Conservation (phyloP, 2,888 invertebrate species). For the Leptinotarsa juncta region DNA sequence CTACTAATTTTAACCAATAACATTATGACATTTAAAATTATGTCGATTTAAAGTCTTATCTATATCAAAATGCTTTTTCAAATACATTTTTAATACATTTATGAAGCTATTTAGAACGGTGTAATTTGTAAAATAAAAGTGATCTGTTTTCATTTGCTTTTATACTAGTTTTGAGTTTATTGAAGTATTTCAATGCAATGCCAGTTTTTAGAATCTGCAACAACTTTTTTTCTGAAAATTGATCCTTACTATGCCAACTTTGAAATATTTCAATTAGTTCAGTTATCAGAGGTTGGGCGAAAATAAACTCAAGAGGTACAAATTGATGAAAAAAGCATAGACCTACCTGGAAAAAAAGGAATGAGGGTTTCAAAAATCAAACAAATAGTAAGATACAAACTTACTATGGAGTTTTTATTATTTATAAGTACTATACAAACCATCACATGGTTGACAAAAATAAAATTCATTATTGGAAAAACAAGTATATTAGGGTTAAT, state of each 20-base stretch:
- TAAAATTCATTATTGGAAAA: conserved; percentile 29
- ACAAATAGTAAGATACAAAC: too few species aligned
- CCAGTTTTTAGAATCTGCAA: too few species aligned
- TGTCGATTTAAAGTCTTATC: not conserved
- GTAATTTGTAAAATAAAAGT: conserved; percentile 9
- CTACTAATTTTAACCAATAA: conserved; percentile 3
- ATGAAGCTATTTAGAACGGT: not conserved
- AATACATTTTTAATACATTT: conserved; percentile 13
- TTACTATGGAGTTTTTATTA: conserved; percentile 40
- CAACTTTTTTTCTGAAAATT: too few species aligned
- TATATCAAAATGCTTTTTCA: conserved; percentile 15
- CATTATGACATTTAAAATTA: not conserved
- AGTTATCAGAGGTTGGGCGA: too few species aligned
- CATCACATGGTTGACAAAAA: conserved; percentile 40
- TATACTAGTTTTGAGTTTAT: not conserved
- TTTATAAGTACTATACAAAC: conserved; percentile 46
- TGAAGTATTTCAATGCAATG: not conserved
- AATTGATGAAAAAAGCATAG: too few species aligned
- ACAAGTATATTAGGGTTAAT: conserved; percentile 43
- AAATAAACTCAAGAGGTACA: too few species aligned
- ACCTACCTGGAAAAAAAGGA: too few species aligned
- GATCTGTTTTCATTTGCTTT: conserved; percentile 4
- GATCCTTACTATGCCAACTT: too few species aligned
- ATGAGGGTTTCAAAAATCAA: too few species aligned
- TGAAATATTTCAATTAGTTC: too few species aligned